Evolutionary conservation across 1,140 invertebrate species (phyloP).

Genomic region (Eurosta solidaginis): DNA sequence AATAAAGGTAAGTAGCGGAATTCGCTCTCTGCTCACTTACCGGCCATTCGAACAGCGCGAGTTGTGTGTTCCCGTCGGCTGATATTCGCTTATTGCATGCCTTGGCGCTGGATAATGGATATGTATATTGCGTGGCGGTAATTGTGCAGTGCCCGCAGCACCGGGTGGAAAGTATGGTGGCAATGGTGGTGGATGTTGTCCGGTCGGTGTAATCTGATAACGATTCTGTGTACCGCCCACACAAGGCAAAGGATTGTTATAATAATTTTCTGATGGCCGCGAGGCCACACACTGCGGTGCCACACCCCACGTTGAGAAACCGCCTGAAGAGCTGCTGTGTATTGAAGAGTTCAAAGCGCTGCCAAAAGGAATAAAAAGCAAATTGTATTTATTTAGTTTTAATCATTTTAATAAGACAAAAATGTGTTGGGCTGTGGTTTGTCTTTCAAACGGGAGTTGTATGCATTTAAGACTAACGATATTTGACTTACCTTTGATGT

Average conservation of each 20-base stretch:
- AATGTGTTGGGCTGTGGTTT: no score
- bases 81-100: conserved; percentile 55
- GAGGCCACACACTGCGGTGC: conserved; percentile 48
- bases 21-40: conserved; percentile 21
- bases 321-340: conserved; percentile 55
- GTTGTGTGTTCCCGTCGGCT: conserved; percentile 48
- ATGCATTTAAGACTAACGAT: no score
- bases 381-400: not conserved
- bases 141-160: conserved; percentile 35
- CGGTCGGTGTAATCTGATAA: conserved; percentile 57
- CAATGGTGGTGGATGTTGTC: conserved; percentile 54
- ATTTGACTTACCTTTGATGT: conserved; percentile 51
- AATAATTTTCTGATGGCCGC: conserved; percentile 50
- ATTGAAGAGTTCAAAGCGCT: conserved; percentile 56
- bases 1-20: not conserved
- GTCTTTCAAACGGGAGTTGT: no score
- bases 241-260: conserved; percentile 55
- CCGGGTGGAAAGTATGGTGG: conserved; percentile 52
- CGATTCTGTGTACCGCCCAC: conserved; percentile 49
- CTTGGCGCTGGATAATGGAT: conserved; percentile 55
- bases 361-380: not conserved
- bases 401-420: not conserved
- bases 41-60: conserved; percentile 51
- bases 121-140: conserved; percentile 51
- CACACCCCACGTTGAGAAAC: conserved; percentile 57